These are phyloP conservation scores for Oryzias javanicus DNA, from an alignment of 2,113 vertebrate genomes.

Conservation along the genomic window DNA sequence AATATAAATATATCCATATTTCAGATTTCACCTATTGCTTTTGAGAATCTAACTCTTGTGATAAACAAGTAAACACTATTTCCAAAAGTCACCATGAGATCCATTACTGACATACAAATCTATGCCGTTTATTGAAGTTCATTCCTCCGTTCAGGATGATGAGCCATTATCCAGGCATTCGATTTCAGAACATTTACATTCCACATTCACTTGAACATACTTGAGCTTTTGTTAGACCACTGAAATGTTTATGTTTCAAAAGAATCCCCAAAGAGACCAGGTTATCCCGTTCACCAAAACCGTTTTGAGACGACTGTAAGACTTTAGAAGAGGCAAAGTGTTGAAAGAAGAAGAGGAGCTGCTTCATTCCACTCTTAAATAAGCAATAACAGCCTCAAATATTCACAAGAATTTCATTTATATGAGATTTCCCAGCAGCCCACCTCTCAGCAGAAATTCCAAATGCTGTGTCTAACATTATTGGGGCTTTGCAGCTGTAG, in stretches of 20 bases:
- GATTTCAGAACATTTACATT: not conserved
- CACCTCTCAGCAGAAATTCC: too few species aligned
- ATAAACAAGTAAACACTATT: too few species aligned
- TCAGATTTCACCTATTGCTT: too few species aligned
- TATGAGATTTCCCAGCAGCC: constrained; percentile 13
- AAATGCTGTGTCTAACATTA: too few species aligned
- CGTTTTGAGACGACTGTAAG: constrained; percentile 20
- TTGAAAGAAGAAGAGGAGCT: not conserved
- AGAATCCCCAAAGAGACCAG: constrained; percentile 13
- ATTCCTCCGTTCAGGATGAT: not conserved
- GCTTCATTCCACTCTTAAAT: constrained; percentile 20
- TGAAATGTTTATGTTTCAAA: constrained; percentile 18
- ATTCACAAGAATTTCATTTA: constrained; percentile 31
- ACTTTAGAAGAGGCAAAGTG: constrained; percentile 9
- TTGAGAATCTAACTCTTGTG: too few species aligned
- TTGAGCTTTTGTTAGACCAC: not conserved
- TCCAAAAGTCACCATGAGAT: too few species aligned
- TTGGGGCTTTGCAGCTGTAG: constrained; percentile 27
- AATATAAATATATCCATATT: too few species aligned
- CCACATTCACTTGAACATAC: constrained; percentile 13
- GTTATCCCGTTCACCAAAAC: constrained; percentile 11
- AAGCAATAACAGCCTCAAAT: constrained; percentile 25
- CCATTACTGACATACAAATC: too few species aligned
- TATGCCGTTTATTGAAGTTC: too few species aligned
- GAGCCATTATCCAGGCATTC: constrained; percentile 8